Conservation (phyloP, 2,888 invertebrate species). For the Watsonalla cultraria region DNA sequence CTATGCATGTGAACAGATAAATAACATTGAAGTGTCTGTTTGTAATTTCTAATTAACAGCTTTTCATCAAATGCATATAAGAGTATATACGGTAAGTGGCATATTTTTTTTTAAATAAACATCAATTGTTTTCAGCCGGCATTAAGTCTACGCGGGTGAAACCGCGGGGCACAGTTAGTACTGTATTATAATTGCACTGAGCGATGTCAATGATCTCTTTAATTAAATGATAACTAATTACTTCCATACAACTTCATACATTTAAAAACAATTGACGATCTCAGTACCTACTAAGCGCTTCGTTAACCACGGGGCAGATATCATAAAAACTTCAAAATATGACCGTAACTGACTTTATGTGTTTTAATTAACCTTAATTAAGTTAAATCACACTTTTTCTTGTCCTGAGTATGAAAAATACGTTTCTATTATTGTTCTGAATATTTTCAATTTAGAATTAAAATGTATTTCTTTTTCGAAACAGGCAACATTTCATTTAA, state of each 20-base stretch:
- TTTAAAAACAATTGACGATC: conserved; percentile 11
- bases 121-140: too few relatives aligned
- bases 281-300: conserved; percentile 12
- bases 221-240: conserved; percentile 16
- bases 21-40: too few relatives aligned
- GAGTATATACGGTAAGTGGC: too few relatives aligned
- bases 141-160: too few relatives aligned
- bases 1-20: too few relatives aligned
- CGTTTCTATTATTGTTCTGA: conserved; percentile 35
- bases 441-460: not conserved
- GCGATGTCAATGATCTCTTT: conserved; percentile 10
- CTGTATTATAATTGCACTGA: not conserved
- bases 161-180: too few relatives aligned
- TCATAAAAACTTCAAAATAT: conserved; percentile 37
- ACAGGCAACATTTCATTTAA: too few relatives aligned
- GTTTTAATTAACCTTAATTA: conserved; percentile 70
- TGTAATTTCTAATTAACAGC: too few relatives aligned
- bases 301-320: conserved; percentile 12
- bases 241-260: conserved; percentile 13
- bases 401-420: conserved; percentile 54
- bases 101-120: too few relatives aligned
- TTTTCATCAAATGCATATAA: too few relatives aligned
- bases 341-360: conserved; percentile 34
- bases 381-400: conserved; percentile 42
- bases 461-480: too few relatives aligned